Conservation (phyloP, 23 tunicate genomes). For the Halocynthia roretzi region DNA sequence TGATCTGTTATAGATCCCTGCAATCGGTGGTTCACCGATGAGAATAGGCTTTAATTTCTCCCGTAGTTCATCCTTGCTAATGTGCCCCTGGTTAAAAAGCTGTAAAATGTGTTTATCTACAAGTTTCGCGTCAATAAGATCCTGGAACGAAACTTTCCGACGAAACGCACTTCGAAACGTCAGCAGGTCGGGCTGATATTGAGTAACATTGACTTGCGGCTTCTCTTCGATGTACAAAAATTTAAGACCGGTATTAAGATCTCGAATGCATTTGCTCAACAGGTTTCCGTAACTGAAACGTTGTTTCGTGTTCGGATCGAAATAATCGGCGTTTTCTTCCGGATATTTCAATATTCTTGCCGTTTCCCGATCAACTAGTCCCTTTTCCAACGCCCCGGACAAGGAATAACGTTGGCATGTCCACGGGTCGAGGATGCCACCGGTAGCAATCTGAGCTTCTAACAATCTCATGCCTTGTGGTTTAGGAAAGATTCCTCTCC, state of each 20-base stretch:
- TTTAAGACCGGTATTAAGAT: slow-evolving; percentile 82
- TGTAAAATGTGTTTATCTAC: slow-evolving; percentile 38
- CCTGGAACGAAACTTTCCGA: slow-evolving; percentile 65
- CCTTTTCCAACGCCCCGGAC: slow-evolving; percentile 27
- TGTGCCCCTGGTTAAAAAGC: slow-evolving; percentile 46
- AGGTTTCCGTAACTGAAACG: slow-evolving; percentile 63
- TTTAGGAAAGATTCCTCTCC: slow-evolving; percentile 70
- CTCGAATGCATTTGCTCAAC: slow-evolving; percentile 82
- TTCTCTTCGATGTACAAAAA: slow-evolving; percentile 87
- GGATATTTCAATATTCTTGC: slow-evolving; percentile 36
- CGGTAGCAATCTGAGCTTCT: slow-evolving; percentile 92
- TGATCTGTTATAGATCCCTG: slow-evolving; percentile 66
- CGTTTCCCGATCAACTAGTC: slow-evolving; percentile 53
- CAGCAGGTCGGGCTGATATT: slow-evolving; percentile 79
- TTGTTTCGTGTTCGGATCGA: slow-evolving; percentile 62
- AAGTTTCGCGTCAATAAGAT: slow-evolving; percentile 67
- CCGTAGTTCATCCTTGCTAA: slow-evolving; percentile 68
- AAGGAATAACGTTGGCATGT: slow-evolving; percentile 52
- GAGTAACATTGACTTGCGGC: slow-evolving; percentile 23
- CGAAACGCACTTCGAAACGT: slow-evolving; percentile 90
- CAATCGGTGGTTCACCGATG: slow-evolving; percentile 76
- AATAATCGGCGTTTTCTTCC: slow-evolving; percentile 59
- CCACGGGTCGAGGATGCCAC: slow-evolving; percentile 93
- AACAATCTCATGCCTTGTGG: slow-evolving; percentile 81
- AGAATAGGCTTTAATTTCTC: slow-evolving; percentile 67